A percentile compares a stretch with the other conserved stretches of the same genome.
Conservation (phyloP, 2,797 vertebrate genomes). For the Nyctibius grandis region DNA sequence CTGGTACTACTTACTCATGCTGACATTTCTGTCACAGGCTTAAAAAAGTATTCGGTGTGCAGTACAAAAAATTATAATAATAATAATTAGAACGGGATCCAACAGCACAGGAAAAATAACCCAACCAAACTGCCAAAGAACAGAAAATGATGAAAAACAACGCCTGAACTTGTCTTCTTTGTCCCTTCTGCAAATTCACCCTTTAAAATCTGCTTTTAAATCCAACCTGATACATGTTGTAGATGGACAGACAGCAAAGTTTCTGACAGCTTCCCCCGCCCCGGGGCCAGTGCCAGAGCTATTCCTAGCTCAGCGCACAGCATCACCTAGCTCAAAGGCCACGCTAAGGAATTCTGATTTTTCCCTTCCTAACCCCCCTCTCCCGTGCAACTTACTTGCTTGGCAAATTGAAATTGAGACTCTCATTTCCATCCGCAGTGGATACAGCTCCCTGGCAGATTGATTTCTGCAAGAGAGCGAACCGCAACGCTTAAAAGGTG, state of each 20-base stretch:
- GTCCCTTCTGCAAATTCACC: constrained; percentile 22
- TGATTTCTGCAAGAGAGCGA: not conserved
- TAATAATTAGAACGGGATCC: not conserved
- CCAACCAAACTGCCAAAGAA: not conserved
- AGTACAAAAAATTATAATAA: not conserved
- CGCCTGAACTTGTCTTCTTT: not conserved
- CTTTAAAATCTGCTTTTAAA: constrained; percentile 21
- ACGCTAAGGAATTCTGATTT: constrained; percentile 7
- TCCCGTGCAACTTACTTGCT: constrained; percentile 24
- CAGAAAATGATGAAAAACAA: not conserved
- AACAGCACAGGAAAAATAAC: not conserved
- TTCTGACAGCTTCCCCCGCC: not conserved
- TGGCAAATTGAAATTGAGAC: constrained; percentile 23
- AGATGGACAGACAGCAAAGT: not conserved
- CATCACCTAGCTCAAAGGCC: not conserved
- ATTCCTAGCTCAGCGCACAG: not conserved
- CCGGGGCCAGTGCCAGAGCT: not conserved
- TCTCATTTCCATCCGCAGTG: not conserved
- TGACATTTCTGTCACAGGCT: not conserved
- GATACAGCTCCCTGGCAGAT: not conserved
- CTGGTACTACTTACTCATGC: not conserved
- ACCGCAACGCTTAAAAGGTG: not conserved
- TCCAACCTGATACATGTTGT: not conserved
- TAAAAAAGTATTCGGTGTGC: constrained; percentile 30
- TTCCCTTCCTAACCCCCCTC: not conserved